A percentile compares a stretch with the other conserved stretches of the same genome.
These are phyloP conservation scores for Leistus spinibarbis DNA, from an alignment of 2,888 invertebrate genomes.

Conservation along the genomic window DNA sequence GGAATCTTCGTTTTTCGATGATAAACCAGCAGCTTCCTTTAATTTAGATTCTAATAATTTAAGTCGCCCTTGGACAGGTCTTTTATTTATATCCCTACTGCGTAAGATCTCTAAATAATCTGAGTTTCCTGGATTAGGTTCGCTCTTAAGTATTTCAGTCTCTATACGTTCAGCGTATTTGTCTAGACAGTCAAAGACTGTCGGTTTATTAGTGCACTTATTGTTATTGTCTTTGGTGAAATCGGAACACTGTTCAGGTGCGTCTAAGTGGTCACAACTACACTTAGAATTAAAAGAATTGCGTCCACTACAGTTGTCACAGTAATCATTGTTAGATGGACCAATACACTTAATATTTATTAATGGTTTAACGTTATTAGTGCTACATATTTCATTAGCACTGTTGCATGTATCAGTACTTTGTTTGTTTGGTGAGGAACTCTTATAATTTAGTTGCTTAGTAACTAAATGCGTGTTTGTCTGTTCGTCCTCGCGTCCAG, in stretches of 20 bases:
- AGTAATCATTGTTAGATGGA: no score
- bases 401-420: no score
- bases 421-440: not conserved
- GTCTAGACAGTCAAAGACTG: conserved; percentile 32
- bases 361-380: no score
- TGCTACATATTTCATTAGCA: conserved; percentile 19
- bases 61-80: conserved; percentile 57
- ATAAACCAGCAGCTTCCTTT: conserved; percentile 50
- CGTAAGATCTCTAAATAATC: conserved; percentile 42
- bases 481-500: not conserved
- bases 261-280: no score
- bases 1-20: not conserved
- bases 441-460: no score
- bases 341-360: no score
- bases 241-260: not conserved
- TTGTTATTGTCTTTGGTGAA: not conserved
- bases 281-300: no score
- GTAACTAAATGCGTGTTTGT: conserved; percentile 28
- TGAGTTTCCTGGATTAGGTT: not conserved
- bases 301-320: no score
- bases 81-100: conserved; percentile 52
- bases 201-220: not conserved
- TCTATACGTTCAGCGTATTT: conserved; percentile 34
- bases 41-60: conserved; percentile 59
- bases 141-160: conserved; percentile 50